A percentile compares a stretch with the other conserved stretches of the same genome.
Evolutionary conservation across 2,797 vertebrate species (phyloP).

Genomic region (Smutsia temminckii): DNA sequence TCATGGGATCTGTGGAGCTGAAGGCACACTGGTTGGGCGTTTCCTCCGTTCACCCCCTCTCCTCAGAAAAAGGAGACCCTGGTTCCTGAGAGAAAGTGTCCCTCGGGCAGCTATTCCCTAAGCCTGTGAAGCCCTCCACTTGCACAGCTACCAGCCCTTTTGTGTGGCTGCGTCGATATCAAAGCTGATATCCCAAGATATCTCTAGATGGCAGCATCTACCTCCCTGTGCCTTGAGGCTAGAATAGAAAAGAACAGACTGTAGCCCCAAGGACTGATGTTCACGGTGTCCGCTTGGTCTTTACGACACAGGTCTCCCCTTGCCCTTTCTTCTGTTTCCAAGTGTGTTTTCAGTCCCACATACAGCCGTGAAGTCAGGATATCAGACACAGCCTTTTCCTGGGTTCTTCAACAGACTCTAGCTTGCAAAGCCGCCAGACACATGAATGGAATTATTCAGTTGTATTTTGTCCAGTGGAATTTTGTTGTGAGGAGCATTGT

Average conservation of each 20-base stretch:
- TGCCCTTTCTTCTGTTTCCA: background rate
- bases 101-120: background rate
- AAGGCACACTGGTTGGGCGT: background rate
- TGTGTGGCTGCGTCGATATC: background rate
- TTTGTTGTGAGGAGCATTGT: background rate
- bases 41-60: background rate
- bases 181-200: constrained; percentile 5
- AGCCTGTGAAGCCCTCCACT: background rate
- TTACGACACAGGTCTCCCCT: background rate
- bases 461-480: background rate
- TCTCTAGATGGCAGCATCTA: constrained; percentile 73
- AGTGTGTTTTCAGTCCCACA: background rate
- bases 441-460: background rate
- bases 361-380: background rate
- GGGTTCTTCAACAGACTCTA: background rate
- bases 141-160: background rate
- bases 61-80: background rate
- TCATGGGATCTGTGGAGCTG: background rate
- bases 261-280: fast-evolving
- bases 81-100: background rate
- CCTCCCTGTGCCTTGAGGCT: constrained; percentile 68
- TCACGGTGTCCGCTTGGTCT: background rate
- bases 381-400: background rate
- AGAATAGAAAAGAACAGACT: background rate
- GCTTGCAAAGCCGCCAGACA: background rate